Conservation (phyloP, 2,888 invertebrate species). For the Sepiola atlantica region DNA sequence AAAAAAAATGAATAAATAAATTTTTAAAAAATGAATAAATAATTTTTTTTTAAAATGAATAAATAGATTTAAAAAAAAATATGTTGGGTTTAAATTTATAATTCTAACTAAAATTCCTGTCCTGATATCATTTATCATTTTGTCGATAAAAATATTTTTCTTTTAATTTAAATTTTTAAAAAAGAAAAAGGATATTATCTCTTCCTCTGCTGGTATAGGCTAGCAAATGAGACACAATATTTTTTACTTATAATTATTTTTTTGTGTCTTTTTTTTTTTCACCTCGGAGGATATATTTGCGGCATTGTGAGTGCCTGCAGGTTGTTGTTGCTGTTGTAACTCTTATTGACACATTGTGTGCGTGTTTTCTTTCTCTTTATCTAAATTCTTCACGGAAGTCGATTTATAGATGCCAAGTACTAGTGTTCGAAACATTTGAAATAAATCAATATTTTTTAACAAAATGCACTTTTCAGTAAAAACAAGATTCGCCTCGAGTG, state of each 20-base stretch:
- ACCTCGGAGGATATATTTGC: conserved; percentile 23
- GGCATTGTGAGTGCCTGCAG: neutral
- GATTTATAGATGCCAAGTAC: neutral
- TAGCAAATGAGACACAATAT: conserved; percentile 23
- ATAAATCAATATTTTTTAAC: too few relatives aligned
- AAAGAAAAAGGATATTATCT: neutral
- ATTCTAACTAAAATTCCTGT: neutral
- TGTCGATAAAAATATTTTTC: neutral
- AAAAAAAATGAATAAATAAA: too few relatives aligned
- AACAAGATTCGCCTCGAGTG: too few relatives aligned
- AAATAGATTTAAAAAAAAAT: neutral
- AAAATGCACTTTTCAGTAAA: too few relatives aligned
- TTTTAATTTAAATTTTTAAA: too few relatives aligned
- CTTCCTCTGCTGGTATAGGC: conserved; percentile 8
- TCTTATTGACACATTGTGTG: neutral
- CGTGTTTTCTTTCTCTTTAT: neutral
- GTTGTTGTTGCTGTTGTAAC: neutral
- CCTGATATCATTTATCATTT: neutral
- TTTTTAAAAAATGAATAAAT: neutral
- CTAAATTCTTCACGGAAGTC: neutral
- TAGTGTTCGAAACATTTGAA: neutral
- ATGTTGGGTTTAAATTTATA: neutral
- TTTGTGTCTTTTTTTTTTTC: neutral
- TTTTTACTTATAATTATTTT: neutral
- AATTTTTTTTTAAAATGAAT: too few relatives aligned